A percentile compares a stretch with the other conserved stretches of the same genome.
phyloP scores from a whole-genome alignment of 2,888 invertebrate genomes.

The Trichopria drosophilae region DNA sequence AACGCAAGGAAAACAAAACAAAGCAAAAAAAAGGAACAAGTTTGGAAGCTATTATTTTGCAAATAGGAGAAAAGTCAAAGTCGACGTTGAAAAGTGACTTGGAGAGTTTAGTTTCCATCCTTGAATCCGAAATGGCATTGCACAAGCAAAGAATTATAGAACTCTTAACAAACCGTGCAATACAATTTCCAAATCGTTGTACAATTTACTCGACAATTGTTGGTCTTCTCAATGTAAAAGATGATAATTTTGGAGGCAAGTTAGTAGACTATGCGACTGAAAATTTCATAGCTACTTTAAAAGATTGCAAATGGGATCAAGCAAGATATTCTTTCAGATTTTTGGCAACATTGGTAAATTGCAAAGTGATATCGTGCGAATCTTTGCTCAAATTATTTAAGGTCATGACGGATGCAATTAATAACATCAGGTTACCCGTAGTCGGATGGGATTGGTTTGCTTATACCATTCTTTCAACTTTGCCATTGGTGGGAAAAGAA shows the following conservation, averaged over 20 bases:
- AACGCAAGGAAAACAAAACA: constrained; percentile 84
- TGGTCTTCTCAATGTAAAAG: constrained; percentile 96
- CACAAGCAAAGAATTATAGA: constrained; percentile 90
- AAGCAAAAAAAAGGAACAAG: constrained; percentile 96
- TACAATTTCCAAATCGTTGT: constrained; percentile 95
- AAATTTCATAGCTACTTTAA: constrained; percentile 89
- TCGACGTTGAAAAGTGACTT: constrained; percentile 95
- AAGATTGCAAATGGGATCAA: constrained; percentile 86
- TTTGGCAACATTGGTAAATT: constrained; percentile 94
- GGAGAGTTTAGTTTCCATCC: constrained; percentile 90
- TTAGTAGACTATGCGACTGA: constrained; percentile 95
- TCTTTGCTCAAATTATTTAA: constrained; percentile 89
- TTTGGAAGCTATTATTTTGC: constrained; percentile 86
- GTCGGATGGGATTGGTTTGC: constrained; percentile 79
- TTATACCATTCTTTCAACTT: constrained; percentile 84
- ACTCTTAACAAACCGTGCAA: constrained; percentile 91
- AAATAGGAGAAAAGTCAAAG: constrained; percentile 95
- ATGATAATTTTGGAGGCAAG: constrained; percentile 97
- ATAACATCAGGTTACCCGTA: constrained; percentile 94
- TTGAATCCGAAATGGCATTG: constrained; percentile 92
- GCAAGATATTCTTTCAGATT: constrained; percentile 88
- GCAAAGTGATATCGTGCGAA: constrained; percentile 91
- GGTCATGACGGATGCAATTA: constrained; percentile 89
- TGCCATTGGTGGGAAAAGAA: constrained; percentile 96
- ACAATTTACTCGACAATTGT: constrained; percentile 97